Evolutionary conservation across 2,113 vertebrate species (phyloP).

Genomic region (Anhinga anhinga): DNA sequence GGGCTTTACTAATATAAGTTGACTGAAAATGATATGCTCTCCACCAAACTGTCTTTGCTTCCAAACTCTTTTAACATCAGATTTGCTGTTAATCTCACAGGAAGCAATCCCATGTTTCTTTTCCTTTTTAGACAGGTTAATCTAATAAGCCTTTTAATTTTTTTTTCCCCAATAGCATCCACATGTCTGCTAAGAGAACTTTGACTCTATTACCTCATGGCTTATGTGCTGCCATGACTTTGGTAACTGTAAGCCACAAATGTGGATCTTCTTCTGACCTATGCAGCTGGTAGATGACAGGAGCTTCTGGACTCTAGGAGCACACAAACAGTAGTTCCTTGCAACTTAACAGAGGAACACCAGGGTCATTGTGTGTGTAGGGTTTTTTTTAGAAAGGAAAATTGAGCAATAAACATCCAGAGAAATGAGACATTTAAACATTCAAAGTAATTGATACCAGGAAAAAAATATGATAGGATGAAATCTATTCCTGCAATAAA

Average conservation of each 20-base stretch:
- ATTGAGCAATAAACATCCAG: slow-evolving; percentile 68
- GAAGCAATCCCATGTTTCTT: slow-evolving; percentile 14
- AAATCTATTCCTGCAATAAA: slow-evolving; percentile 54
- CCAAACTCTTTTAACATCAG: slow-evolving; percentile 45
- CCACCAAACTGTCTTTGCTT: background rate
- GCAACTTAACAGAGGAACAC: background rate
- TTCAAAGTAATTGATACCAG: slow-evolving; percentile 69
- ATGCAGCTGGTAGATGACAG: background rate
- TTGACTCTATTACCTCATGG: background rate
- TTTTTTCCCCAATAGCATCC: background rate
- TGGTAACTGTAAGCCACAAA: background rate
- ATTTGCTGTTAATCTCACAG: slow-evolving; percentile 55
- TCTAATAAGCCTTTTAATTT: slow-evolving; percentile 43
- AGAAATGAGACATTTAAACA: slow-evolving; percentile 68
- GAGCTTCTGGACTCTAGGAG: background rate
- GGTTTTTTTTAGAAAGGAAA: slow-evolving; percentile 48
- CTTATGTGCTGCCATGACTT: background rate
- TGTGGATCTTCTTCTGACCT: background rate
- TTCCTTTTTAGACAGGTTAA: slow-evolving; percentile 56
- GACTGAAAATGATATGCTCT: slow-evolving; percentile 32
- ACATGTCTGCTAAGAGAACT: background rate
- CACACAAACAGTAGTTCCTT: background rate
- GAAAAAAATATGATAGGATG: slow-evolving; percentile 51
- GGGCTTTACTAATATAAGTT: slow-evolving; percentile 12
- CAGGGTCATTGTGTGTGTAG: background rate